Percentiles rank a stretch among this genome's conserved stretches.
These are phyloP conservation scores for Eupleurogrammus muticus DNA, from an alignment of 2,797 vertebrate species.

Conservation along the genomic window DNA sequence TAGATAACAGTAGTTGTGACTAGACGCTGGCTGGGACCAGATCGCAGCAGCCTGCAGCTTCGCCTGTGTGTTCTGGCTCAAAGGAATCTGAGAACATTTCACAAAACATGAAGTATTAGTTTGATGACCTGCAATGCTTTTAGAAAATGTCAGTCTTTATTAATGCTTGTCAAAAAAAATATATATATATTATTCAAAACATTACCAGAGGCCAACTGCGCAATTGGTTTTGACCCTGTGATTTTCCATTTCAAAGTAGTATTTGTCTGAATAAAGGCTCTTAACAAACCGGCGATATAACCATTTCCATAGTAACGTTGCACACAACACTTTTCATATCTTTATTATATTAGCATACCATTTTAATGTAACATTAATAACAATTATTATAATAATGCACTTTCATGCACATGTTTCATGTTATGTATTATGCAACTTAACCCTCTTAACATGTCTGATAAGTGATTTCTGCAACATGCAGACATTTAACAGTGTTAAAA, in stretches of 20 bases:
- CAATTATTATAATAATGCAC: neutral
- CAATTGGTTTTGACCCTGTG: constrained; percentile 12
- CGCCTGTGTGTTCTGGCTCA: constrained; percentile 7
- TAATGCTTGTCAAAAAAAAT: neutral
- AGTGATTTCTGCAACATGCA: neutral
- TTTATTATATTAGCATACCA: neutral
- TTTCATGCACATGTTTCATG: neutral
- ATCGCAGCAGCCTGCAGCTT: constrained; percentile 9
- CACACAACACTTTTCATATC: neutral
- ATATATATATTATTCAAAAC: neutral
- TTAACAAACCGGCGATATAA: neutral
- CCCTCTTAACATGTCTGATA: neutral
- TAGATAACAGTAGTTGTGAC: neutral
- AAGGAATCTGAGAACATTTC: constrained; percentile 6
- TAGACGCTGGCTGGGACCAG: constrained; percentile 12
- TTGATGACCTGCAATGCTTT: neutral
- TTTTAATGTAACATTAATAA: neutral
- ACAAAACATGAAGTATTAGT: constrained; percentile 2
- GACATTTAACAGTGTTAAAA: neutral
- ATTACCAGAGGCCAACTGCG: neutral
- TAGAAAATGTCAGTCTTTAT: neutral
- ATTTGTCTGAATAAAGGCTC: neutral
- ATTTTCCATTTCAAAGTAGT: constrained; percentile 1
- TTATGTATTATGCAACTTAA: neutral
- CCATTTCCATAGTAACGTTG: too few species aligned